A percentile compares a stretch with the other conserved stretches of the same genome.
Evolutionary conservation across 2,888 invertebrate species (phyloP).

Genomic region (Pecten maximus): DNA sequence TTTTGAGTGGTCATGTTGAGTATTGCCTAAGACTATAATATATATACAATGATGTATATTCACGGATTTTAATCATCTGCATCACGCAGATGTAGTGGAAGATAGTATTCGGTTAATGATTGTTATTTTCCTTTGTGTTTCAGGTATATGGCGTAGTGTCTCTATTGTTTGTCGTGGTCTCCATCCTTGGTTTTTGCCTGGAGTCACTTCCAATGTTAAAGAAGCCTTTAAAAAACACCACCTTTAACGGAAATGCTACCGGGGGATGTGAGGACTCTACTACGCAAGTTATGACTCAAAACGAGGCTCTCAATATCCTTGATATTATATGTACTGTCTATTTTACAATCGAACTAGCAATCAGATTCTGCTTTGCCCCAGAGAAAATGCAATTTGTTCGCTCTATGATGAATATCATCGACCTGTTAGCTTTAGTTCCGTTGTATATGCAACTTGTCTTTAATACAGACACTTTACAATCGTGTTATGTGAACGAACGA

Average conservation of each 20-base stretch:
- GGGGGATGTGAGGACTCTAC: conserved; percentile 33
- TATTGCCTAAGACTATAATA: too few species aligned
- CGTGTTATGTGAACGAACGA: conserved; percentile 78
- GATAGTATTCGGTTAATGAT: too few species aligned
- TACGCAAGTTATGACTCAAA: conserved; percentile 65
- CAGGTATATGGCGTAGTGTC: conserved; percentile 80
- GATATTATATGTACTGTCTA: conserved; percentile 80
- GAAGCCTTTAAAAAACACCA: conserved; percentile 36
- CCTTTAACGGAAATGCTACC: conserved; percentile 44
- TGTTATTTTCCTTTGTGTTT: conserved; percentile 48
- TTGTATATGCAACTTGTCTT: conserved; percentile 80
- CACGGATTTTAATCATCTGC: too few species aligned
- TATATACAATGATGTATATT: too few species aligned
- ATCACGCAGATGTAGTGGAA: too few species aligned
- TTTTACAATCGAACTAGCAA: conserved; percentile 79
- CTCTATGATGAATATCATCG: conserved; percentile 80
- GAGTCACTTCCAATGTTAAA: conserved; percentile 78
- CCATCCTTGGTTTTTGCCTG: conserved; percentile 80
- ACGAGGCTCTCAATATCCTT: conserved; percentile 72
- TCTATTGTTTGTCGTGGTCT: conserved; percentile 79
- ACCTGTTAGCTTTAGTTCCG: conserved; percentile 80
- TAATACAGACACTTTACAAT: conserved; percentile 73
- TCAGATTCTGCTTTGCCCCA: conserved; percentile 78
- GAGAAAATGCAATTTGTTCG: conserved; percentile 76
- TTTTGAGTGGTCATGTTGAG: too few species aligned